Evolutionary conservation across 2,113 vertebrate species (phyloP), one percentile per base, ranked within the genome.

Genomic region (Grantiella picta): DNA sequence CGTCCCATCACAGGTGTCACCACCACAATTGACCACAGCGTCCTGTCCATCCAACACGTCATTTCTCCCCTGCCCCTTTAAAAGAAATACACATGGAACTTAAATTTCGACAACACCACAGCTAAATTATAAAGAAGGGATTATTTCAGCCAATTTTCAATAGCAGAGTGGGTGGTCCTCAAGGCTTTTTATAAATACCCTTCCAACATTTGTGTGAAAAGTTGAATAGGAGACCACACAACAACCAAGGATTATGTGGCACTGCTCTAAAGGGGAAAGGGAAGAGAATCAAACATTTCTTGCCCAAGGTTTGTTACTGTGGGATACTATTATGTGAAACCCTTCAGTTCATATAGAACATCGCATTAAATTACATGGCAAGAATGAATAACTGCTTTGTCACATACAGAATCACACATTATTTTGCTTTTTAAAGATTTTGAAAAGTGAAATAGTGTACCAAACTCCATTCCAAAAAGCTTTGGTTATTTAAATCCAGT

Each of bases 31-130:
- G 70, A 88, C 87, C 97, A 94, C 35, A 40, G 83, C 77, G 38
- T 97, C 98, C 91, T 47, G 88, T 23, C 97, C 98, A 27, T 91
- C 97, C 96, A 97, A 96, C 18, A 96, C 45, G 15, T 96, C 97
- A 59, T 90, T 94, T 36, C 97, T 96, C 97, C 98, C 98, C 87
- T 98, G 97, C 53, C 98, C 98, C 98, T 98, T 96, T 7, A 69
- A 92, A 65, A 96, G 76, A 84, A 97, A 66, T 36, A 82, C 50
- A 90, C 73, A 91, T 20, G 79, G 69, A 91, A 86, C 96, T 97
- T n/a, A 91, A 87, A 94, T 92, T 94, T 92, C 24, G 8, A 93
- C 93, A 86, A 29, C 92, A 89, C 64, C 80, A 36, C 89, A 36
- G 82, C 73, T 56, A 85, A 85, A 95, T 91, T 94, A 94, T 90